These are phyloP conservation scores for Metalampra italica DNA, from an alignment of 2,888 invertebrate genomes.

Conservation along the genomic window DNA sequence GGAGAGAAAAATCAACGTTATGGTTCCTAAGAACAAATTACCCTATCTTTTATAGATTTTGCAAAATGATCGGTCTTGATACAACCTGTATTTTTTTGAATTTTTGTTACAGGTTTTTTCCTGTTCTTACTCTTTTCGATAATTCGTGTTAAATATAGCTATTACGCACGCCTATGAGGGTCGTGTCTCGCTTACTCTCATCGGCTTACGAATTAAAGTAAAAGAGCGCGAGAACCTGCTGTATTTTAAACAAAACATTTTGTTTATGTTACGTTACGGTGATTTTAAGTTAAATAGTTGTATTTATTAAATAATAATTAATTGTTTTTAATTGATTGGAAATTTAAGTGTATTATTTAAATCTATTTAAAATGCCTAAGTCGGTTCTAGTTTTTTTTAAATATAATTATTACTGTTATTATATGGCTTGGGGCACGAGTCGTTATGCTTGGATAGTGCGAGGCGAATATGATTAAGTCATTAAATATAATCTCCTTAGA, in stretches of 20 bases:
- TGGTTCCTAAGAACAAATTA: too few species aligned
- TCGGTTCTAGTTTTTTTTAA: constrained; percentile 12
- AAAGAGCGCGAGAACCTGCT: background rate
- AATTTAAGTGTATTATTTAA: constrained; percentile 9
- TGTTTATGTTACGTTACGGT: background rate
- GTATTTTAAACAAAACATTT: background rate
- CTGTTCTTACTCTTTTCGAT: too few species aligned
- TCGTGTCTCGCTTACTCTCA: too few species aligned
- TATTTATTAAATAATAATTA: constrained; percentile 11
- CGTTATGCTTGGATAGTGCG: constrained; percentile 41
- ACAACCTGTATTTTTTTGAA: too few species aligned
- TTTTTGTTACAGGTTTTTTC: background rate
- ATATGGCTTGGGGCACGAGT: constrained; percentile 32
- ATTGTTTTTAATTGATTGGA: background rate
- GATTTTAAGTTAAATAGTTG: constrained; percentile 23
- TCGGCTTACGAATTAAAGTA: background rate
- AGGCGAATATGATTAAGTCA: constrained; percentile 21
- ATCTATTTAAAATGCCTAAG: constrained; percentile 17
- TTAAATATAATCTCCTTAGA: background rate
- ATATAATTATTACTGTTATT: constrained; percentile 17
- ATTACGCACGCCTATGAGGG: too few species aligned
- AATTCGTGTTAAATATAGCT: too few species aligned
- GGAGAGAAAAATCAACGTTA: too few species aligned
- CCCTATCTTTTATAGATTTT: too few species aligned
- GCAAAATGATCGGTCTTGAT: too few species aligned